phyloP scores from a whole-genome alignment of 2,888 invertebrate genomes.

The Pseudanteris insignis region DNA sequence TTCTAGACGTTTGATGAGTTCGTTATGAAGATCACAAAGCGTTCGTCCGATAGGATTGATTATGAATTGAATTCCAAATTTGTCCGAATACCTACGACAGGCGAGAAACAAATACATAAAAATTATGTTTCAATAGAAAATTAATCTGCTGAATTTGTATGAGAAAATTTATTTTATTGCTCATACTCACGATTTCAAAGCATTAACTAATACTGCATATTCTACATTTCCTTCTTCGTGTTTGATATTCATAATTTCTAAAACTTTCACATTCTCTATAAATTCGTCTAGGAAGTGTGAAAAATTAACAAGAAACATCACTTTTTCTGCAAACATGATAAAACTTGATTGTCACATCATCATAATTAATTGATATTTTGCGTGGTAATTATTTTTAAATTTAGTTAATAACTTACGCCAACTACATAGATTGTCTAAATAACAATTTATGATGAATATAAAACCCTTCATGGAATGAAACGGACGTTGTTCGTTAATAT shows the following conservation, averaged over 20 bases:
- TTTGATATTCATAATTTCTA: slow-evolving; percentile 5
- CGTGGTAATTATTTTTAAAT: no score
- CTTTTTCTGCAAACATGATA: slow-evolving; percentile 5
- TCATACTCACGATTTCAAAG: slow-evolving; percentile 4
- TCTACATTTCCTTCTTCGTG: slow-evolving; percentile 6
- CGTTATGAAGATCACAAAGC: neutral
- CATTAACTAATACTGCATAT: neutral
- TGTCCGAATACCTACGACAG: neutral
- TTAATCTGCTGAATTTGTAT: no score
- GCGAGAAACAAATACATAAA: neutral
- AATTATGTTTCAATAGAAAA: no score
- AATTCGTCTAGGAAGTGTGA: slow-evolving; percentile 5
- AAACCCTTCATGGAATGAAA: no score
- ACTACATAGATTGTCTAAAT: no score
- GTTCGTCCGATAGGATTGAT: slow-evolving; percentile 5
- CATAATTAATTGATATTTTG: no score
- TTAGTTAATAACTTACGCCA: no score
- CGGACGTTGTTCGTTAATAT: no score
- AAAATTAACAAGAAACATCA: neutral
- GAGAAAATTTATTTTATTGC: no score
- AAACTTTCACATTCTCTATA: neutral
- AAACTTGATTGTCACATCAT: no score
- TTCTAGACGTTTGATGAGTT: neutral
- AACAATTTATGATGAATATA: no score
- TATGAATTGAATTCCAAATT: slow-evolving; percentile 2